Evolutionary conservation across 2,888 invertebrate genomes (phyloP), one percentile per base, ranked within the genome.

Genomic region (Monoplex corrugatus): DNA sequence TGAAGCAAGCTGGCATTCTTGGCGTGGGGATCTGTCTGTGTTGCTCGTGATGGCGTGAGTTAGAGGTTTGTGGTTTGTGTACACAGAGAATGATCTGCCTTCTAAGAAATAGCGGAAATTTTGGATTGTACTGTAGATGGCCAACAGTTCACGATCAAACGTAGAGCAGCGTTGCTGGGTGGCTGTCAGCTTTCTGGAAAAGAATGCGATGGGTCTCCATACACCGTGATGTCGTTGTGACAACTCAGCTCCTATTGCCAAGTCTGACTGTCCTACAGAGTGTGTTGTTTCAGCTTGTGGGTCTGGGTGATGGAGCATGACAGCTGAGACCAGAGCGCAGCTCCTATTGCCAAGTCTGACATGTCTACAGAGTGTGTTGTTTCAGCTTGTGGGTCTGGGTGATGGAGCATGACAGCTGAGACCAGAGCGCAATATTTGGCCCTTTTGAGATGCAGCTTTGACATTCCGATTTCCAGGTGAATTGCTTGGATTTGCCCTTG

Each of bases 171-270:
- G 35, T 72, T 32, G 72, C 72, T 72, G 72, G 19, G 72, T 72
- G 8, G 32, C 32, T 32, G 72, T 10, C 72, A 72, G 35, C 35
- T 72, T 72, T 35, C 72, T 72, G 72, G 72, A 35, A 35, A 35
- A 72, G 16, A 72, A 72, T 72, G 72, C 72, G 32, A 72, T 72
- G 72, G 72, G 72, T 72, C 72, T 72, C 32, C 72, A 72, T 72
- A 32, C 16, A 32, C 32, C 72, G 8, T 72, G 72, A 19, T 72
- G 72, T 35, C 23, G 3, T 23, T 23, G 13, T 63, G 63, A 16
- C 63, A 63, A 23, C 23, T 8, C 63, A 3, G 13, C 63, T 23
- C 63, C 63, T n/a, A n/a, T n/a, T n/a, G n/a, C n/a, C n/a, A n/a
- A n/a, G n/a, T n/a, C n/a, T n/a, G n/a, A n/a, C n/a, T n/a, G n/a